Percentiles rank a stretch among this genome's conserved stretches.
Conservation (phyloP, 2,113 vertebrate species). For the Mastomys coucha region DNA sequence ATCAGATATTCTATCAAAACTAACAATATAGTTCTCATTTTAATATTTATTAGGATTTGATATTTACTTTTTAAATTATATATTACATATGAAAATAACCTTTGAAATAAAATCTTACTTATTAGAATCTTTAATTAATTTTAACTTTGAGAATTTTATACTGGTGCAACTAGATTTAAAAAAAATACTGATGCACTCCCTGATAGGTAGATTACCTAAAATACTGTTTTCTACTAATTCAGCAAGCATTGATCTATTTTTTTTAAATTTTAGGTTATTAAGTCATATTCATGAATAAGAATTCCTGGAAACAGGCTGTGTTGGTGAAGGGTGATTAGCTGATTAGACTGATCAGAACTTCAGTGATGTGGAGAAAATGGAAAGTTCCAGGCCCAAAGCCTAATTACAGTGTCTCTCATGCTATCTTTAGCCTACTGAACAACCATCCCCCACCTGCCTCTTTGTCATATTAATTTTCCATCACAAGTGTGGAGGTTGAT, state of each 20-base stretch:
- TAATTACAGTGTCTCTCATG: neutral
- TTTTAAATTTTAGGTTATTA: slow-evolving; percentile 18
- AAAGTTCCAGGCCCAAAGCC: neutral
- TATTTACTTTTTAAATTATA: neutral
- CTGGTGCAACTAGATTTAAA: neutral
- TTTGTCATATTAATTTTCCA: neutral
- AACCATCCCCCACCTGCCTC: neutral
- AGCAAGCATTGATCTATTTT: neutral
- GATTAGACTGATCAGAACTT: neutral
- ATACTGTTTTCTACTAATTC: neutral
- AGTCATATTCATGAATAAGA: neutral
- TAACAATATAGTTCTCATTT: neutral
- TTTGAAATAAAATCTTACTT: neutral
- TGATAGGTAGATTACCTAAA: neutral
- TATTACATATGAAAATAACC: neutral
- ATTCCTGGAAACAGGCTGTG: neutral
- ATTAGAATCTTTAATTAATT: neutral
- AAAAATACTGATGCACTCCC: neutral
- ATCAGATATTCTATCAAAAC: neutral
- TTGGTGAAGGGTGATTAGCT: neutral
- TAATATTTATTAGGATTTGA: neutral
- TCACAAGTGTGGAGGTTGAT: neutral
- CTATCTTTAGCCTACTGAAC: neutral
- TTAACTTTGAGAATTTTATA: neutral
- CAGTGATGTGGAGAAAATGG: neutral